Evolutionary conservation across 2,888 invertebrate species (phyloP), one percentile per base, ranked within the genome.

Genomic region (Epirrhoe tristata): DNA sequence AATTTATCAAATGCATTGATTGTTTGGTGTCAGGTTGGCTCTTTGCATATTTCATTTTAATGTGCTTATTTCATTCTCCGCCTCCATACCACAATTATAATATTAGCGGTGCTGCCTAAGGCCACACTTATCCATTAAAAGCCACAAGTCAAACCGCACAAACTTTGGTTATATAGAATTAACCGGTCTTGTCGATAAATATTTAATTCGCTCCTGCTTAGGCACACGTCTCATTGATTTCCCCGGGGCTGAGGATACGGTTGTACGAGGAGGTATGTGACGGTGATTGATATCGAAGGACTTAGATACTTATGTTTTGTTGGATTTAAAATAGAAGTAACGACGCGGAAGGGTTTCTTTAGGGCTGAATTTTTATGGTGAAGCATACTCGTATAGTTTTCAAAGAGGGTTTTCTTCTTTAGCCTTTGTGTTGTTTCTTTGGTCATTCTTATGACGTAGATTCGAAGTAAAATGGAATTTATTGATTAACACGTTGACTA

Each of bases 171-270:
- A 60, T 65, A 67, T 64, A 60, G 63, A 70, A 71, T 71, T 73
- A 70, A 69, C 66, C 67, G 59, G 69, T 66, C 58, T 48, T 56
- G 67, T 64, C 64, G 64, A 70, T 74, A 69, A 74, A 74, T 74
- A 74, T 72, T 74, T 74, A 74, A 74, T 74, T 73, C 70, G 46
- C 68, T 66, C 70, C 67, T 67, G 70, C 73, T 73, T 74, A 74
- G 70, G 70, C 71, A 67, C 74, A 69, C 70, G 73, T 74, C 71
- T 69, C 60, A 52, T 58, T 68, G 73, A 73, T 74, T 74, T 73
- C 74, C 74, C 73, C 57, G 59, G 56, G 60, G 69, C 55, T 66
- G 36, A 54, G 63, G 48, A 65, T 52, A 60, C 67, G 64, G 56
- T 63, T 65, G 58, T 69, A 67, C 63, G 70, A 16, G 63, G 64